Evolutionary conservation across 2,113 vertebrate species (phyloP), one percentile per base, ranked within the genome.

Genomic region (Serilophus lunatus): DNA sequence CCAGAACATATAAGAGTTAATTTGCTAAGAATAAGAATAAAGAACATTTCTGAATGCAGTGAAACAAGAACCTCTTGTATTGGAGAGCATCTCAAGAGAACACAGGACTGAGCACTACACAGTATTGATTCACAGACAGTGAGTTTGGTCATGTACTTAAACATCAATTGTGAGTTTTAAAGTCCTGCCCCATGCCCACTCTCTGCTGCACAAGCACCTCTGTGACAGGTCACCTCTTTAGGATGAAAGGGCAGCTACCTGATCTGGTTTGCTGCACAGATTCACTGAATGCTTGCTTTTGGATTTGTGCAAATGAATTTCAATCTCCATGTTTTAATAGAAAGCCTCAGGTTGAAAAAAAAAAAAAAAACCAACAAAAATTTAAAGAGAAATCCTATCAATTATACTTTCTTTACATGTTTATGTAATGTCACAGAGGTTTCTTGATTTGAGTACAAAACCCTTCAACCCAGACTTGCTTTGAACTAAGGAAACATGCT

Each of bases 401-500:
- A 60, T 85, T 77, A 69, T 4, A 35, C 71, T 83, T 83, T 63
- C 68, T 57, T 61, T 54, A 14, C 38, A 12, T 50, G 51, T 84
- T 91, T 90, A 66, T 69, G 28, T 31, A 78, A 68, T 51, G 33
- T 28, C 63, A 70, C 16, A 20, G 45, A 93, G 13, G 20, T 42
- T 92, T 82, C 72, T 63, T 63, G 71, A 75, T 80, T 61, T 50
- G 31, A 53, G 61, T 33, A 50, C 10, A 59, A 89, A 76, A 1
- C 54, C 33, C 24, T 71, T 71, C 64, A 63, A 74, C 6, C 2
- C 47, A 91, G 68, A 42, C 47, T 31, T 4, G 38, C 68, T 92
- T 91, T 92, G 71, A 95, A 91, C 54, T 69, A 26, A 82, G 54
- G 59, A 90, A 90, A 76, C 31, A 18, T 13, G 64, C 53, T 85